Evolutionary conservation across 2,113 vertebrate species (phyloP).

Genomic region (Microtus oregoni): DNA sequence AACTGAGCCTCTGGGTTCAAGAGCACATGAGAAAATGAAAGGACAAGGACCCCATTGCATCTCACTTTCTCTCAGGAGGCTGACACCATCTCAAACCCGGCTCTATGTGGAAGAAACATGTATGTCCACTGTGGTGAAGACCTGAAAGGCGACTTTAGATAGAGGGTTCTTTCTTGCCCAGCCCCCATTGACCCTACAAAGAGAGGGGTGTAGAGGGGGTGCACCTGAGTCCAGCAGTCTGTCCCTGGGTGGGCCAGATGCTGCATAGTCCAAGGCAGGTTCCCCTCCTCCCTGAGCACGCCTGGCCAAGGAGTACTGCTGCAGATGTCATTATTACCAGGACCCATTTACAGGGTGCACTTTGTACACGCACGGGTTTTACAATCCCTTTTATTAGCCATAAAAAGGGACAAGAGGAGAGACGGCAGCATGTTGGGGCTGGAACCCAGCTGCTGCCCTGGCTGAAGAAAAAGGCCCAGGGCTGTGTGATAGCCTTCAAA

Average conservation of each 20-base stretch:
- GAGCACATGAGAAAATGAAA: fast-evolving
- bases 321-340: background rate
- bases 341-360: slow-evolving; percentile 49
- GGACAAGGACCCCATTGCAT: fast-evolving
- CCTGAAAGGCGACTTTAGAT: background rate
- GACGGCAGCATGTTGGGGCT: background rate
- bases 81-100: too few relatives aligned
- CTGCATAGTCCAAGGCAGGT: background rate
- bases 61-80: fast-evolving
- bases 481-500: too few relatives aligned
- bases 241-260: background rate
- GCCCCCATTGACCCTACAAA: background rate
- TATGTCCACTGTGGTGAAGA: background rate
- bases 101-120: fast-evolving
- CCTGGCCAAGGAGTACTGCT: background rate
- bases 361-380: slow-evolving; percentile 24
- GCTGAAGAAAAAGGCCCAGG: background rate
- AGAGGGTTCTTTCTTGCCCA: too few relatives aligned
- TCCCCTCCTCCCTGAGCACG: background rate
- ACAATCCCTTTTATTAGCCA: slow-evolving; percentile 56
- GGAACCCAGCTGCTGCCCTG: background rate
- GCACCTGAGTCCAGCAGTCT: background rate
- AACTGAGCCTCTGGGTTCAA: background rate
- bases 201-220: fast-evolving
- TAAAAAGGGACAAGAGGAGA: background rate